phyloP scores from a whole-genome alignment of 2,888 invertebrate genomes.

The Monoplex corrugatus region DNA sequence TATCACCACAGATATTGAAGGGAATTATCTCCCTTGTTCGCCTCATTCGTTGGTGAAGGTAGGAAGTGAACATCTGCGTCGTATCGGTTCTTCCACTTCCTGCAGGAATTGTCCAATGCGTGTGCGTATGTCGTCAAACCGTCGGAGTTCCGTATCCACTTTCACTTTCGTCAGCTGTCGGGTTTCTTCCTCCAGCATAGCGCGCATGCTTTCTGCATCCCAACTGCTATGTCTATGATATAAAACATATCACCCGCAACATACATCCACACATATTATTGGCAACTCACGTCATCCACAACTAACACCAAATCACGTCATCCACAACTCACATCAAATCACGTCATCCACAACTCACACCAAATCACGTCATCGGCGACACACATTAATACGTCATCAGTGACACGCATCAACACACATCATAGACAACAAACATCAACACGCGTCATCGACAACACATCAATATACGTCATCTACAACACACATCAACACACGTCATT shows the following conservation, averaged over 20 bases:
- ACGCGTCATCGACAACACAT: no score
- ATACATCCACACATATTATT: not conserved
- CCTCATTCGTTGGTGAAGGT: not conserved
- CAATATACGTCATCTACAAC: no score
- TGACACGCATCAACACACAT: not conserved
- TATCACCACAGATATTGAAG: no score
- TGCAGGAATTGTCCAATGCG: constrained; percentile 47
- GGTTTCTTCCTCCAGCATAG: constrained; percentile 46
- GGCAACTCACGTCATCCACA: not conserved
- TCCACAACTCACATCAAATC: no score
- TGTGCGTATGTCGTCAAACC: constrained; percentile 45
- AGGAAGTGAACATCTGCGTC: constrained; percentile 25
- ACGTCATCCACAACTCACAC: no score
- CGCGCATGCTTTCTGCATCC: constrained; percentile 44
- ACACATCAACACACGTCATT: no score
- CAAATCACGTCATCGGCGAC: not conserved
- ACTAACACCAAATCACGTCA: no score
- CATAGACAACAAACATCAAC: not conserved
- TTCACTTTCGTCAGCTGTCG: constrained; percentile 48
- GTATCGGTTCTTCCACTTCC: not conserved
- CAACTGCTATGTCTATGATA: constrained; percentile 41
- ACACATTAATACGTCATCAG: not conserved
- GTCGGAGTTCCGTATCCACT: constrained; percentile 47
- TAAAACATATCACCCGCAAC: not conserved
- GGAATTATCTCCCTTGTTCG: no score